phyloP scores from a whole-genome alignment of 1,140 invertebrate genomes.

The Conus ventricosus region DNA sequence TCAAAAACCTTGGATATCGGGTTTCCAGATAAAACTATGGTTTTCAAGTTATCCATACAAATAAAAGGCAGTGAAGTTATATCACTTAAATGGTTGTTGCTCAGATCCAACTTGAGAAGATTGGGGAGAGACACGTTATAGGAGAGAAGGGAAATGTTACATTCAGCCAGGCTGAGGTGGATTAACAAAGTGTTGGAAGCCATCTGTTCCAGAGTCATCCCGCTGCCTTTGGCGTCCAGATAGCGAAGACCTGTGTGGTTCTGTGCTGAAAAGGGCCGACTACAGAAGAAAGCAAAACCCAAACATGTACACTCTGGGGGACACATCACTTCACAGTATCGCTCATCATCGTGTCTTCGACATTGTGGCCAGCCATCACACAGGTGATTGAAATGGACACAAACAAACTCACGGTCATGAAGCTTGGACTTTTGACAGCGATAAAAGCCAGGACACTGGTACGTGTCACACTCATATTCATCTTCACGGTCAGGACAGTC shows the following conservation, averaged over 20 bases:
- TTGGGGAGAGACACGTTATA: constrained; percentile 24
- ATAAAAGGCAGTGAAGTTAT: not conserved
- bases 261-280: not conserved
- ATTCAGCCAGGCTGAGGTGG: constrained; percentile 12
- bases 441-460: not conserved
- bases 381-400: not conserved
- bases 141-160: not conserved
- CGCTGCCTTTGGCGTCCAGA: not conserved
- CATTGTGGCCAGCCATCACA: constrained; percentile 23
- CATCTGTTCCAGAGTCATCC: too few species aligned
- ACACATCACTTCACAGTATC: constrained; percentile 31
- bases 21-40: not conserved
- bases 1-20: not conserved
- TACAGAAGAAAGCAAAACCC: constrained; percentile 27
- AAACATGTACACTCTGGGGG: constrained; percentile 26
- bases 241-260: constrained; percentile 18
- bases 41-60: not conserved
- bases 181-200: too few species aligned
- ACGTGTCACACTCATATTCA: not conserved
- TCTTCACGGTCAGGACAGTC: not conserved
- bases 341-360: constrained; percentile 38
- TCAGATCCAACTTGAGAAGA: constrained; percentile 33
- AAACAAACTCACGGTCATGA: not conserved
- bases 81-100: not conserved
- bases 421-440: not conserved